phyloP scores from a whole-genome alignment of 2,888 invertebrate species.

The Phaedon cochleariae region DNA sequence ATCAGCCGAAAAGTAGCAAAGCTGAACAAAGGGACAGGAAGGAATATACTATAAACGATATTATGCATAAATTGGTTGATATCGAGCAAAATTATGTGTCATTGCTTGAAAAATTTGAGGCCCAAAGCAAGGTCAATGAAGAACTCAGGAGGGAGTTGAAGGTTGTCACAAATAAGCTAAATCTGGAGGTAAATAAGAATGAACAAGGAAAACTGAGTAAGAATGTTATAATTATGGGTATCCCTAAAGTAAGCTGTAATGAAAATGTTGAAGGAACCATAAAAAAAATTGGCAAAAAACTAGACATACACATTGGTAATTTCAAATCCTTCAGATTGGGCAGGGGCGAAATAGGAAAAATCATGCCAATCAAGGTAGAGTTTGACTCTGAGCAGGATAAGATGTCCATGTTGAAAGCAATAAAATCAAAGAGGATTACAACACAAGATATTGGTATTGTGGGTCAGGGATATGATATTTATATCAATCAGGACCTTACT shows the following conservation, averaged over 20 bases:
- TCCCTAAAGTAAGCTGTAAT: background rate
- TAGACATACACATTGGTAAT: slow-evolving; percentile 3
- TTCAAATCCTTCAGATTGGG: slow-evolving; percentile 10
- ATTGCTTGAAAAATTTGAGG: slow-evolving; percentile 24
- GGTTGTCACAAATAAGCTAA: slow-evolving; percentile 6
- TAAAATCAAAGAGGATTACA: slow-evolving; percentile 3
- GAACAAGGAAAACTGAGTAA: slow-evolving; percentile 9
- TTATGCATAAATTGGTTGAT: slow-evolving; percentile 7
- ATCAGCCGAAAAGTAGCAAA: slow-evolving; percentile 3
- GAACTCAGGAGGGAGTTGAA: background rate
- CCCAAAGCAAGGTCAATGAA: slow-evolving; percentile 5
- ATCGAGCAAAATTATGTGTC: slow-evolving; percentile 17
- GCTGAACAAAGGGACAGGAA: slow-evolving; percentile 7
- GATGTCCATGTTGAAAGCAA: slow-evolving; percentile 6
- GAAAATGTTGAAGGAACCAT: background rate
- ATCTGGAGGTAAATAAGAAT: slow-evolving; percentile 1
- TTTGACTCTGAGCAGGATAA: slow-evolving; percentile 10
- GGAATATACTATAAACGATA: slow-evolving; percentile 2
- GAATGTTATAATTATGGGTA: slow-evolving; percentile 10
- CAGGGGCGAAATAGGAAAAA: slow-evolving; percentile 12
- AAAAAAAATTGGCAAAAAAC: slow-evolving; percentile 7
- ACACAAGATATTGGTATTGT: slow-evolving; percentile 7
- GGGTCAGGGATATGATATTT: slow-evolving; percentile 4
- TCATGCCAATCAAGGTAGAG: slow-evolving; percentile 12
- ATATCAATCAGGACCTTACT: slow-evolving; percentile 10